These are phyloP conservation scores for Hylia prasina DNA, from an alignment of 2,113 vertebrate species.

Conservation along the genomic window DNA sequence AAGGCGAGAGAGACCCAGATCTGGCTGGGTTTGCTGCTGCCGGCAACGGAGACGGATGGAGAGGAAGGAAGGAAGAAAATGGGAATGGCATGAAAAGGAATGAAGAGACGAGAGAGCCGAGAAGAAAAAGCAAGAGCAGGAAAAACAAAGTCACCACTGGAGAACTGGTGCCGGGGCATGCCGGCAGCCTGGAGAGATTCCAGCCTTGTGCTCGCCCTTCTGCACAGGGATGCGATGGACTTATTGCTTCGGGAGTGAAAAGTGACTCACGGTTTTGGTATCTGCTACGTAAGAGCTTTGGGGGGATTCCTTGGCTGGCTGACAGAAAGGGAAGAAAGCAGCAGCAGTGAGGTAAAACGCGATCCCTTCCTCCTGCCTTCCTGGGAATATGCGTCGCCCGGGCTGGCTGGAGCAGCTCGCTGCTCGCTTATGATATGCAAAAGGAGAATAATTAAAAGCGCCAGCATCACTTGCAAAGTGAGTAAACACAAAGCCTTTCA, in stretches of 20 bases:
- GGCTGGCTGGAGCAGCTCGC: constrained; percentile 68
- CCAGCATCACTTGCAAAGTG: constrained; percentile 78
- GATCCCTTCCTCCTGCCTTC: constrained; percentile 69
- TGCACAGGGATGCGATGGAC: constrained; percentile 35
- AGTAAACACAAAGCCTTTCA: constrained; percentile 79
- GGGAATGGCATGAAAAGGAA: constrained; percentile 30
- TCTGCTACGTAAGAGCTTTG: constrained; percentile 78
- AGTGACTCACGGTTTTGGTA: constrained; percentile 73
- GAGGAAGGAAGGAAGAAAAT: constrained; percentile 55
- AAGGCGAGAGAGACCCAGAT: constrained; percentile 67
- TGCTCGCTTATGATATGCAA: constrained; percentile 72
- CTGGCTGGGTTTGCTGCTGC: constrained; percentile 65
- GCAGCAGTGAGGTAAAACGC: constrained; percentile 70
- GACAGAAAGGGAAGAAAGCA: constrained; percentile 73
- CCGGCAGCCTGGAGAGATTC: constrained; percentile 61
- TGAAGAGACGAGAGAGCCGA: constrained; percentile 37
- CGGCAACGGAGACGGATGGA: constrained; percentile 54
- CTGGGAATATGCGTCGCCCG: constrained; percentile 60
- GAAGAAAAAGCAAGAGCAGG: constrained; percentile 61
- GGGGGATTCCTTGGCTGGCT: constrained; percentile 80
- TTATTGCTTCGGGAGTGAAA: constrained; percentile 54
- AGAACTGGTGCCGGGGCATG: constrained; percentile 45
- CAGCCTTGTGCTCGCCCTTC: constrained; percentile 31
- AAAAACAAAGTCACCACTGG: constrained; percentile 42
- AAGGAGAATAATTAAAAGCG: constrained; percentile 76